Base-by-base conservation (phyloP, 1,140 invertebrate species). In the Belonocnema kinseyi region DNA sequence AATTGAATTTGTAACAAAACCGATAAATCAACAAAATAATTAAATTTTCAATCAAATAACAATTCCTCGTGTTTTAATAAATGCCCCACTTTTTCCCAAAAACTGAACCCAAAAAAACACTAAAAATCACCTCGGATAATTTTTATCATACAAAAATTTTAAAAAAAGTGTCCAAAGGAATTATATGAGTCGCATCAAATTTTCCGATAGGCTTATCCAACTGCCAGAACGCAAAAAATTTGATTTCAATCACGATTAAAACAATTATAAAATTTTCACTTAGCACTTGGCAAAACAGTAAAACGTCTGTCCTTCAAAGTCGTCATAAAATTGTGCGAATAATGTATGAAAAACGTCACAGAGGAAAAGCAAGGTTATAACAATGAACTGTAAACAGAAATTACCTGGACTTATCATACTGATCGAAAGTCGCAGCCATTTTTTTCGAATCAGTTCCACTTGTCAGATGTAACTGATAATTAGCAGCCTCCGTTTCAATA, bases 401-500 rank as follows among this genome's bases (percentile, higher is more conserved):
- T 85, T 90, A 95, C 95, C 94, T 95, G 85, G 92, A 92, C 89
- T 93, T 94, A 88, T 95, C 94, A 90, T 94, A 94, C 79, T 94
- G 94, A 92, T 95, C 94, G 89, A 95, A 95, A 61, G 93, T 92
- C 81, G 92, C 93, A 86, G 94, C 93, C 92, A 95, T 95, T 66
- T 66, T 33, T 66, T 66, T n/a, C 13, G 12, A 66, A 40, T 33
- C 61, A n/a, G 33, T 80, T 66, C 26, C 61, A 40, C 26, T 66
- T 66, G 21, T 56, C 66, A 61, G 54, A 70, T 53, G 66, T 73
- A 16, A 52, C 17, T 72, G 50, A 51, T 51, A 77, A 74, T 73
- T 51, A 50, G 19, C 58, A 21, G 46, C 17, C 58, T 66, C 56
- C 11, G 40, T 70, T 61, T 77, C 40, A 70, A 74, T 73, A 66